Conservation (phyloP, 1,140 invertebrate species). For the Drosophila bifasciata region DNA sequence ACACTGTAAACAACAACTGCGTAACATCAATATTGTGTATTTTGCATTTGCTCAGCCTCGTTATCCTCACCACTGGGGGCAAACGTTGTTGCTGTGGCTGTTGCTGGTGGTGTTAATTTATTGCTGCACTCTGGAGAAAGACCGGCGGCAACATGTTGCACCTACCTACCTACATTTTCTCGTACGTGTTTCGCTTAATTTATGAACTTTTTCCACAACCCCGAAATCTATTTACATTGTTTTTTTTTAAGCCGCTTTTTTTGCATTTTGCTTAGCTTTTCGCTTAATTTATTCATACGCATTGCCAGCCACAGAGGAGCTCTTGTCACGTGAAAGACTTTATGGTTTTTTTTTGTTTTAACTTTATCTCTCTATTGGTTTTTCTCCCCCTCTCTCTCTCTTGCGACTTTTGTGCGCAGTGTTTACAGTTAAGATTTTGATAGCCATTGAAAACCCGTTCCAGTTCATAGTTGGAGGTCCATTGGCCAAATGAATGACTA, state of each 20-base stretch:
- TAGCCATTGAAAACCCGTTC: constrained; percentile 43
- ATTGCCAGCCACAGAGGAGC: constrained; percentile 44
- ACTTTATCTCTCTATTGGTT: constrained; percentile 7
- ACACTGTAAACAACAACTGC: constrained; percentile 44
- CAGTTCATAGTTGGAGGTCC: constrained; percentile 21
- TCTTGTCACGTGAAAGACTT: constrained; percentile 60
- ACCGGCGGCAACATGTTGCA: constrained; percentile 16
- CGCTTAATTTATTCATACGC: constrained; percentile 39
- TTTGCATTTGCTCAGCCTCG: constrained; percentile 46
- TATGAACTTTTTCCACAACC: constrained; percentile 19
- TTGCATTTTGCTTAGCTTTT: constrained; percentile 12
- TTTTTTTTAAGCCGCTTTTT: constrained; percentile 32
- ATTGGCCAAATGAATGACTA: constrained; percentile 61
- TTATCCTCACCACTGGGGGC: constrained; percentile 32
- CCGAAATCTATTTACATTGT: constrained; percentile 21
- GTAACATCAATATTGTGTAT: constrained; percentile 52
- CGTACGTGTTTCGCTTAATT: constrained; percentile 16
- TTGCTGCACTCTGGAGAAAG: constrained; percentile 44
- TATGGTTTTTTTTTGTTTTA: constrained; percentile 50
- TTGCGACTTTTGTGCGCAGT: constrained; percentile 4
- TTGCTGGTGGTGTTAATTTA: constrained; percentile 63
- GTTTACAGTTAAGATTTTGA: constrained; percentile 47
- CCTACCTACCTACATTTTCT: background rate
- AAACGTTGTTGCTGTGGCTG: background rate
- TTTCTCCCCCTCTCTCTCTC: constrained; percentile 14